Evolutionary conservation across 2,113 vertebrate genomes (phyloP), one percentile per base, ranked within the genome.

Genomic region (Sprattus sprattus): DNA sequence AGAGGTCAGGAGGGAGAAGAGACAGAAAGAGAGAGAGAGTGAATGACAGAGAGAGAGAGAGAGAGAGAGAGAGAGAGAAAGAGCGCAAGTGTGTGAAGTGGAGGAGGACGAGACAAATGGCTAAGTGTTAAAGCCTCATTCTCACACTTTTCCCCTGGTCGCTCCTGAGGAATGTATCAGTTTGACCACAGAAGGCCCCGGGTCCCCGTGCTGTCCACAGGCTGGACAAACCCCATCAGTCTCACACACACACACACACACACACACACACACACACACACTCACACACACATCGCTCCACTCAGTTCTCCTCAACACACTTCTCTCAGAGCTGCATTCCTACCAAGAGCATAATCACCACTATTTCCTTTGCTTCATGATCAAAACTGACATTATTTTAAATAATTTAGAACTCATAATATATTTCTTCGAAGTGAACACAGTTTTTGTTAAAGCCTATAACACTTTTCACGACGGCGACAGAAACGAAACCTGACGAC

Each of bases 101-200:
- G 86, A 90, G 88, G 88, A 90, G 71, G 92, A 71, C 46, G 54
- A 82, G 88, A 92, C 90, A 95, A 93, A 54, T 87, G 87, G 84
- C 89, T 90, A 84, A 89, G 90, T 94, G 89, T 94, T 90, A 86
- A 94, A 92, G 87, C 84, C 89, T 88, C 83, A 85, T 78, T 46
- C 86, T 45, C 81, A 50, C 80, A 44, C 84, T 84, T 78, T 84
- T 84, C 82, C 91, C 45, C 39, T 86, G 86, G 67, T 84, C 87
- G 82, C 87, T 85, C 88, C 90, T 88, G 89, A 93, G 92, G 94
- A 94, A 94, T 95, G 92, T 93, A 90, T 91, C 92, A 87, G 85
- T 91, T 88, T 92, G 91, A 87, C 90, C 90, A 57, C 90, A 89
- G 91, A 88, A 25, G 64, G n/a, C 64, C 64, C 64, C n/a, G 3